These are phyloP conservation scores for Sternotherus odoratus DNA, from an alignment of 2,797 vertebrate species.

Conservation along the genomic window DNA sequence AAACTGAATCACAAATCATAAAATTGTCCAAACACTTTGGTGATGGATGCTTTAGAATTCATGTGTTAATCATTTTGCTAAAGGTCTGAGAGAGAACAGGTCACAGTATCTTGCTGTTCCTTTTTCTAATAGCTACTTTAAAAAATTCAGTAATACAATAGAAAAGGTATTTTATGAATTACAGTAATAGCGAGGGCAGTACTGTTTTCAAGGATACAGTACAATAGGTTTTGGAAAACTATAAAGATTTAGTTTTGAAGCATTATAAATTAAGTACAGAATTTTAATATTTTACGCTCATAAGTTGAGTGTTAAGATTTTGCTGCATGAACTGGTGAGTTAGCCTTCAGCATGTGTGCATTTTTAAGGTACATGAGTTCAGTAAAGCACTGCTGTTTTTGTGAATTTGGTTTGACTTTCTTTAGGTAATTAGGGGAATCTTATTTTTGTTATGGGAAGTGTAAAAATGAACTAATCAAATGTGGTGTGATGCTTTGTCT, in stretches of 20 bases:
- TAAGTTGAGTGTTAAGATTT: not conserved
- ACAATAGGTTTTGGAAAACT: not conserved
- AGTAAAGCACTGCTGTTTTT: not conserved
- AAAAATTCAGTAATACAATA: not conserved
- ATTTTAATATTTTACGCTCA: not conserved
- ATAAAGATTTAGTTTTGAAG: not conserved
- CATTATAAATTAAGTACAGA: not conserved
- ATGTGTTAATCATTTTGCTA: not conserved
- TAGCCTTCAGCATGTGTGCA: not conserved
- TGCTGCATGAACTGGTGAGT: not conserved
- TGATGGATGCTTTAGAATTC: not conserved
- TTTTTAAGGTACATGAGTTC: not conserved
- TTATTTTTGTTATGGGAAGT: not conserved
- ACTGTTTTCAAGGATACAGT: not conserved
- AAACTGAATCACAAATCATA: not conserved
- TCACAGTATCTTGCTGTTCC: not conserved
- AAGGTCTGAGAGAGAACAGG: not conserved
- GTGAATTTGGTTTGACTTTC: not conserved
- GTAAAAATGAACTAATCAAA: not conserved
- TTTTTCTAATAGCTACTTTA: not conserved
- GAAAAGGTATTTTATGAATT: not conserved
- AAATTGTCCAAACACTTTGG: not conserved
- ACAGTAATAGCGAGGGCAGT: not conserved
- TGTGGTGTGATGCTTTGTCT: conserved; percentile 35
- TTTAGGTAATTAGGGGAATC: not conserved